A percentile compares a stretch with the other conserved stretches of the same genome.
Evolutionary conservation across 2,797 vertebrate genomes (phyloP).

Genomic region (Telmatherina bonti): DNA sequence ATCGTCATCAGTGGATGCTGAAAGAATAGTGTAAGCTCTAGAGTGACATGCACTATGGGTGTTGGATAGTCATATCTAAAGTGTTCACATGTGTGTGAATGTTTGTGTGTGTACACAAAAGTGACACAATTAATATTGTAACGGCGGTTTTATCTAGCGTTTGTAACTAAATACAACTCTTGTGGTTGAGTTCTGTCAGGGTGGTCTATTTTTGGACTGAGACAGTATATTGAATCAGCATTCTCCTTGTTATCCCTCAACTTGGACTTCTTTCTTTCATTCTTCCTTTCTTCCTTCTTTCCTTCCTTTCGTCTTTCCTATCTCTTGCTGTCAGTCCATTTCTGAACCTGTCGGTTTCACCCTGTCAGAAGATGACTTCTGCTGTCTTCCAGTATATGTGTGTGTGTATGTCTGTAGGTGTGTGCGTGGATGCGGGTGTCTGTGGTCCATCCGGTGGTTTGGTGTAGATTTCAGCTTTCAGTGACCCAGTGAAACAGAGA

Average conservation of each 20-base stretch:
- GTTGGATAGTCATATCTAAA: background rate
- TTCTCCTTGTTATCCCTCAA: conserved; percentile 34
- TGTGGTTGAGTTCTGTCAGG: conserved; percentile 63
- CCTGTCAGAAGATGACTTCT: conserved; percentile 50
- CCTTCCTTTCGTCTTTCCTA: conserved; percentile 25
- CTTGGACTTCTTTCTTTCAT: conserved; percentile 19
- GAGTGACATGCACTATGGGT: too few species aligned
- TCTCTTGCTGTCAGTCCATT: conserved; percentile 27
- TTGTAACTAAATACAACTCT: conserved; percentile 62
- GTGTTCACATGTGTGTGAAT: background rate
- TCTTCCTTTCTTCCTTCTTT: conserved; percentile 37
- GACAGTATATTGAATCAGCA: conserved; percentile 38
- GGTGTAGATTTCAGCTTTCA: conserved; percentile 67
- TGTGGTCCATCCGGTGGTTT: conserved; percentile 64
- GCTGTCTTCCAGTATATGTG: conserved; percentile 46
- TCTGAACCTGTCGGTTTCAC: conserved; percentile 24
- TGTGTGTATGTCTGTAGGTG: conserved; percentile 14
- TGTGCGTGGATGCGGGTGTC: conserved; percentile 26
- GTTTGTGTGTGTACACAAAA: background rate
- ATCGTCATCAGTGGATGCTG: too few species aligned
- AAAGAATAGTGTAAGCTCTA: too few species aligned
- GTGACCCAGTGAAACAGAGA: conserved; percentile 40
- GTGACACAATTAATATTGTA: conserved; percentile 59
- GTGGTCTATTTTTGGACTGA: conserved; percentile 66
- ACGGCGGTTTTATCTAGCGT: conserved; percentile 61